Conservation (phyloP, 2,888 invertebrate species). For the Drosophila recens region DNA sequence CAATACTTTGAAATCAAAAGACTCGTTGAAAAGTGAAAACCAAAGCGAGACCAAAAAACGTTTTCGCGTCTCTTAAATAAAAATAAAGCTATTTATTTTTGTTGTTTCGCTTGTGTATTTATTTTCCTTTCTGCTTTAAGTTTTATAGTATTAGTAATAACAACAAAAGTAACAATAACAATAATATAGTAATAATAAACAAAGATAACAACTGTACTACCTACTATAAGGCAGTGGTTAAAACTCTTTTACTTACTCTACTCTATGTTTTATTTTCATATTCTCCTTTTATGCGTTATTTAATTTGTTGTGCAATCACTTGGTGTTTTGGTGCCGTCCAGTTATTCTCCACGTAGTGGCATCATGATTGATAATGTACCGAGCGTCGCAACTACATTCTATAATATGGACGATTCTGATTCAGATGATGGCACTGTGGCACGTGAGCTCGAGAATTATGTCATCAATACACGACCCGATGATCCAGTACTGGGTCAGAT, state of each 20-base stretch:
- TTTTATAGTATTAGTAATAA: constrained; percentile 3
- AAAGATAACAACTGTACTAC: constrained; percentile 6
- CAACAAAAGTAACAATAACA: constrained; percentile 13
- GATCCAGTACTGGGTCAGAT: constrained; percentile 63
- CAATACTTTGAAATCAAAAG: constrained; percentile 80
- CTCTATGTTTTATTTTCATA: constrained; percentile 72
- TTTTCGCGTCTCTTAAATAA: constrained; percentile 11
- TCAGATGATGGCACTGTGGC: constrained; percentile 64
- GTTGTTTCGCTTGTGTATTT: constrained; percentile 16
- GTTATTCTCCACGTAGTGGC: constrained; percentile 53
- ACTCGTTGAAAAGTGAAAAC: constrained; percentile 13
- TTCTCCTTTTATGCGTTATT: constrained; percentile 55
- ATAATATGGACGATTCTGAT: constrained; percentile 67
- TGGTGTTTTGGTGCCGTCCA: constrained; percentile 50
- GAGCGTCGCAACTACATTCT: constrained; percentile 48
- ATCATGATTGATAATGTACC: constrained; percentile 41
- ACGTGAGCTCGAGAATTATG: constrained; percentile 44
- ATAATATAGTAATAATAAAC: constrained; percentile 23
- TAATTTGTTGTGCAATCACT: constrained; percentile 48
- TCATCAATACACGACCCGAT: constrained; percentile 46
- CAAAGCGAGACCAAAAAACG: constrained; percentile 20
- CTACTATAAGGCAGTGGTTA: constrained; percentile 25
- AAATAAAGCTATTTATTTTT: constrained; percentile 14
- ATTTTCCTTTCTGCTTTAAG: constrained; percentile 21
- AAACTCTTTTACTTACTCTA: constrained; percentile 42